Conservation (phyloP, 2,888 invertebrate species). For the Nomada ferruginata region DNA sequence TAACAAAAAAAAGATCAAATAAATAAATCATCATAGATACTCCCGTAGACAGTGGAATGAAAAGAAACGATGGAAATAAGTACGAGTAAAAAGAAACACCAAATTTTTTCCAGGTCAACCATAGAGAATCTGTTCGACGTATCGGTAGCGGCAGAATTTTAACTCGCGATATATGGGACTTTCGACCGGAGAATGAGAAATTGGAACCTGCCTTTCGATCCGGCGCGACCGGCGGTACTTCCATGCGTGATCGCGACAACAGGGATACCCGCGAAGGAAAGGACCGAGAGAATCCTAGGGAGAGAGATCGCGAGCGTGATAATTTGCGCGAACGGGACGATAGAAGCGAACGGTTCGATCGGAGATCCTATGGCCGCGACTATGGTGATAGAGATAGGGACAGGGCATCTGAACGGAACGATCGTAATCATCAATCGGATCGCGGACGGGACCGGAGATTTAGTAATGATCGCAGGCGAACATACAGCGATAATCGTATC, state of each 20-base stretch:
- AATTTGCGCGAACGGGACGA: constrained; percentile 73
- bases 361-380: constrained; percentile 87
- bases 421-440: constrained; percentile 79
- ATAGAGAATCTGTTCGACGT: constrained; percentile 86
- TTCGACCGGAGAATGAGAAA: constrained; percentile 81
- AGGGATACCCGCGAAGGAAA: constrained; percentile 72
- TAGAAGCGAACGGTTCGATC: constrained; percentile 83
- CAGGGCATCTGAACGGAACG: constrained; percentile 76
- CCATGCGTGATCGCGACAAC: constrained; percentile 75
- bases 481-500: constrained; percentile 83
- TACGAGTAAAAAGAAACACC: background rate
- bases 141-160: constrained; percentile 95
- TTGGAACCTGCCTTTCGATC: constrained; percentile 79
- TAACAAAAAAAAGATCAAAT: background rate
- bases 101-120: constrained; percentile 74
- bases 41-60: background rate
- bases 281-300: constrained; percentile 75
- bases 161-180: constrained; percentile 88
- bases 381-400: constrained; percentile 79
- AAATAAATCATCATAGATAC: constrained; percentile 8
- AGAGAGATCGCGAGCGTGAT: constrained; percentile 82
- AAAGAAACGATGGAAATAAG: background rate
- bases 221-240: constrained; percentile 67
- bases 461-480: constrained; percentile 86
- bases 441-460: constrained; percentile 85